phyloP scores from a whole-genome alignment of 1,140 invertebrate species.

The Geopemphigus sp. region DNA sequence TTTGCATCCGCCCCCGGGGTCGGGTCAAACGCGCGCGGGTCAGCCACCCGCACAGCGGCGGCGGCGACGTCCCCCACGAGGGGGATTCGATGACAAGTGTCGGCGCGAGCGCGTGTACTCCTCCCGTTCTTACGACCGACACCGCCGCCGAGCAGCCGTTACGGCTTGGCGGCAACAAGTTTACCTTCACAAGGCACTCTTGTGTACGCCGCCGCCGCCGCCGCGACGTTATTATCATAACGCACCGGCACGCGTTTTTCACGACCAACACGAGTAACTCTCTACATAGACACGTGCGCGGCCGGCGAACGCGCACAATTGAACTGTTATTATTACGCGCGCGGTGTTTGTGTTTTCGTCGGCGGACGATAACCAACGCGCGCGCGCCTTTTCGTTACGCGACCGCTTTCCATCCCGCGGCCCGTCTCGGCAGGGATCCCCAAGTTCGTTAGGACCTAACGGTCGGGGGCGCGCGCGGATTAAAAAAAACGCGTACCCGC shows the following conservation, averaged over 20 bases:
- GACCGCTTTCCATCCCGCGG: too few species aligned
- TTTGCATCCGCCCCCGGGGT: constrained; percentile 34
- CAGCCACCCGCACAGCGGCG: constrained; percentile 10
- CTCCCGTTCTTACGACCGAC: background rate
- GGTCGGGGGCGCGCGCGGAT: too few species aligned
- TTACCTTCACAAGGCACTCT: constrained; percentile 48
- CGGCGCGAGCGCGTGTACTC: background rate
- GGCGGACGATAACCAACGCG: background rate
- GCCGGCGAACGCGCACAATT: background rate
- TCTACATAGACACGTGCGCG: background rate
- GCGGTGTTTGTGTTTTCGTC: background rate
- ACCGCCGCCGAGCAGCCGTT: background rate
- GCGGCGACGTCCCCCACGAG: background rate
- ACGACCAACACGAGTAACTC: constrained; percentile 5
- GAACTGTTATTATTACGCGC: background rate
- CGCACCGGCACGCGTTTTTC: constrained; percentile 34
- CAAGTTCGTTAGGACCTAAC: too few species aligned
- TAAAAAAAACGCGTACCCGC: too few species aligned
- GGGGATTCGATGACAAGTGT: constrained; percentile 10
- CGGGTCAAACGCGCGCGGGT: constrained; percentile 3
- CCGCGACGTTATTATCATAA: constrained; percentile 20
- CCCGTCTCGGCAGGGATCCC: too few species aligned
- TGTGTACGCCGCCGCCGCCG: background rate
- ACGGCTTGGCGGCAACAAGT: constrained; percentile 23
- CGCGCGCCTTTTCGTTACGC: background rate